Base-by-base conservation (phyloP, 1,140 invertebrate genomes). In the Bathynomus jamesi region DNA sequence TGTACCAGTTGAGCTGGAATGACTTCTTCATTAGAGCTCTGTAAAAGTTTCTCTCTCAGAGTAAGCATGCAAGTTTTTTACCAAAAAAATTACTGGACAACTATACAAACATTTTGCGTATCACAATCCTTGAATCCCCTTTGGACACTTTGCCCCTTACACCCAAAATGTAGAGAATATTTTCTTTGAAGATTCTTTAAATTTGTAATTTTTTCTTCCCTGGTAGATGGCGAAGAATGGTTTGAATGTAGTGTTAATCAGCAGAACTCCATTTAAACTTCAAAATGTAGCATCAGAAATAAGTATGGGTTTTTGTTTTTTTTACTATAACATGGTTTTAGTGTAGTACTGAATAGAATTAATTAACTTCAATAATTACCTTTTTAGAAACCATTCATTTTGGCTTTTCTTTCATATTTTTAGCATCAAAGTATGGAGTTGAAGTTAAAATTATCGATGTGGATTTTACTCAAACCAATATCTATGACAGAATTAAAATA, bases 241-340 rank as follows among this genome's bases (percentile, higher is more conserved):
- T 53, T 84, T 96, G 72, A 90, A 95, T 80, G 84, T 98, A 31
- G 87, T 97, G 30, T 83, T 99, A 65, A 89, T 99, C 67, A 96
- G 94, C 78, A 85, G 96, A 78, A 92, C 89, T 0, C 80, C 89
- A 76, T 82, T 85, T 2, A 98, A 98, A 83, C 82, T 99, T 13
- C 86, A 92, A 73, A 83, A 85, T 31, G 90, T 94, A 13, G 89
- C 93, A 0, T 83, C 85, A 71, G 91, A 95, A 84, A 91, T 99
- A 67, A 85, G 90, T 91, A 85, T 83, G 82, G 70, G 27, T 21
- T 67, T 10, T 69, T 29, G 7, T 31, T 63, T 75, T 31, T 61
- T n/a, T 60, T 32, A 69, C 25, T 63, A 3, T 3, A 7, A 4
- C 7, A 4, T 10, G 7, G 3, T 66, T 21, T 30, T 3, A 66